Evolutionary conservation across 2,113 vertebrate genomes (phyloP), one percentile per base, ranked within the genome.

Genomic region (Equus przewalskii): DNA sequence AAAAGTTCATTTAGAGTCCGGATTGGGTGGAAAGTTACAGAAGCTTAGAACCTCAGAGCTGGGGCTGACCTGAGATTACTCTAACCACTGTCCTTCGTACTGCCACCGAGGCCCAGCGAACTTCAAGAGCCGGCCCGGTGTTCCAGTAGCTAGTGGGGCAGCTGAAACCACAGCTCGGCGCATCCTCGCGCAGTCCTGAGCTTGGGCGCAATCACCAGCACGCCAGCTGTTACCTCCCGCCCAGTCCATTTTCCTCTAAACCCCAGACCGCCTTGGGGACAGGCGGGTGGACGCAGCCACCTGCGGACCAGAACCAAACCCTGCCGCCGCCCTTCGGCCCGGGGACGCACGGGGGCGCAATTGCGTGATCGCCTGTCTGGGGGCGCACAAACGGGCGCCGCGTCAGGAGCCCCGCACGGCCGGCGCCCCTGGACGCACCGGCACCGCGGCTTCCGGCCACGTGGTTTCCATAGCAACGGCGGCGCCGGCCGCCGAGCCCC

Each of bases 381-480:
- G 0, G 12, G 9, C 18, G 36, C 1, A 11, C 72, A n/a, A 18
- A 24, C 6, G 0, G 0, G 6, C 1, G 10, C 86, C 16, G 30
- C 26, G 6, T 28, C 13, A 2, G 7, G 6, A 0, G 6, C 10
- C 22, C 1, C 4, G 1, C 24, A 1, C 13, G 0, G 13, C 9
- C 21, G 1, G 18, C 13, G 2, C 3, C 4, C 49, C 0, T 0
- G 1, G 3, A 0, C 0, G 1, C 14, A 19, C 44, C 14, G 0
- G 30, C 7, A 0, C 60, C 0, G 7, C 15, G 0, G 54, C 49
- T 51, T 15, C 75, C 7, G 36, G 67, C 26, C 9, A 1, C 67
- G 36, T 10, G n/a, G 96, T 97, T 96, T 92, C 96, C 85, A 83
- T 87, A 81, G 89, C 82, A 95, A 97, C 91, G 11, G 13, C 7